These are phyloP conservation scores for Mesochorus sp. DNA, from an alignment of 2,888 invertebrate genomes.

Conservation along the genomic window DNA sequence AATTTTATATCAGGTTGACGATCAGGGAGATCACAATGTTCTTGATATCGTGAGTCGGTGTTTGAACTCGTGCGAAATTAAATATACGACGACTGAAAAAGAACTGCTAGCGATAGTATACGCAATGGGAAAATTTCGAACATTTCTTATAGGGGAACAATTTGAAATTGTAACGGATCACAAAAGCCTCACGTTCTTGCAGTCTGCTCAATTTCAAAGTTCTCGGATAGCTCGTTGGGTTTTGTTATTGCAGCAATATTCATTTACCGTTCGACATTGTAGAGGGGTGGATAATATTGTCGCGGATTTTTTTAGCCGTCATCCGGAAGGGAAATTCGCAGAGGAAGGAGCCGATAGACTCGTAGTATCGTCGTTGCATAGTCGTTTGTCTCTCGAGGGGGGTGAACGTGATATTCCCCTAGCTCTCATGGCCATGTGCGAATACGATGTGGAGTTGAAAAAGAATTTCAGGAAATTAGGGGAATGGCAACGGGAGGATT, in stretches of 20 bases:
- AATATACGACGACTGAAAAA: conserved; percentile 68
- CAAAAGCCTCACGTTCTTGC: conserved; percentile 65
- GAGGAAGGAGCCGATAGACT: neutral
- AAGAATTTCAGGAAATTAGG: neutral
- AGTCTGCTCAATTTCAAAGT: conserved; percentile 63
- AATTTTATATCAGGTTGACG: too few relatives aligned
- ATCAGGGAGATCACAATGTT: too few relatives aligned
- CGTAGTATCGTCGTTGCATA: neutral
- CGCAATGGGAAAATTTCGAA: conserved; percentile 67
- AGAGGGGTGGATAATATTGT: conserved; percentile 65
- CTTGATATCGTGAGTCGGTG: too few relatives aligned
- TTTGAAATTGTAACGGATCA: conserved; percentile 68
- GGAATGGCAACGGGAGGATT: neutral
- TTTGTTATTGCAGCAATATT: conserved; percentile 65
- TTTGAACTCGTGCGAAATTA: too few relatives aligned
- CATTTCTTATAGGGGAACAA: conserved; percentile 62
- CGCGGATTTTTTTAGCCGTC: conserved; percentile 67
- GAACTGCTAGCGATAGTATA: conserved; percentile 65
- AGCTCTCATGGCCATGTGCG: neutral
- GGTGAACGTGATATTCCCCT: neutral
- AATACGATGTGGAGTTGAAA: neutral
- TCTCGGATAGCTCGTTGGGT: conserved; percentile 67
- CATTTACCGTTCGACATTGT: conserved; percentile 60
- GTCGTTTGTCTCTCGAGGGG: neutral
- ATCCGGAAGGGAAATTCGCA: conserved; percentile 12